Evolutionary conservation across 2,113 vertebrate genomes (phyloP), one percentile per base, ranked within the genome.

Genomic region (Atractosteus spatula): DNA sequence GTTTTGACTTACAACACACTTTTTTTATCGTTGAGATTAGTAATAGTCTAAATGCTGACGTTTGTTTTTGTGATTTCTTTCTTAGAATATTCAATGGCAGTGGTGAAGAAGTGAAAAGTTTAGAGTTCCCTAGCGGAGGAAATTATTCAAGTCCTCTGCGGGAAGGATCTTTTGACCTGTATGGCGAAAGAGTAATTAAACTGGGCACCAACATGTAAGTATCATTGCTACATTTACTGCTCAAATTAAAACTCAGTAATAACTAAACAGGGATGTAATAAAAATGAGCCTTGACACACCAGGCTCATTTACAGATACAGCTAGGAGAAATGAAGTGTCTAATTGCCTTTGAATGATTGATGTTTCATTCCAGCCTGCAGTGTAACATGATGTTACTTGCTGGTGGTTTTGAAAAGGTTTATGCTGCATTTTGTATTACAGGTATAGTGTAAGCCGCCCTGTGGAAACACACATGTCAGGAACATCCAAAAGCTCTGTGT

Each of bases 141-240:
- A 94, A 92, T 87, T 99, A 97, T 0, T 59, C 88, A 0, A n/a
- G 82, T 54, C 93, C 95, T 5, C 81, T 89, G 6, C 93, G 90
- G 29, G 96, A 98, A 87, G 97, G 96, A 57, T 98, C 96, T 45
- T 97, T 96, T 74, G 96, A 99, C 51, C 88, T 96, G 67, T 95
- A 93, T 85, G 97, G 97, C 83, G 96, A 98, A 78, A 88, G 97
- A 79, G 91, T 96, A 74, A 93, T 96, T 81, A 98, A 95, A 82
- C 91, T 98, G 43, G 97, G 97, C 81, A 98, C 95, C 69, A 99
- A 99, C 65, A 99, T 99, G 97, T 98, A 88, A 94, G 96, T 83
- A 8, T 66, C 29, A 57, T 62, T 41, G 10, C 13, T 16, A 14
- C 11, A 68, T 70, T 56, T 41, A 51, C 65, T 4, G 66, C 51